Evolutionary conservation across 2,888 invertebrate species (phyloP).

Genomic region (Toxonevra muliebris): DNA sequence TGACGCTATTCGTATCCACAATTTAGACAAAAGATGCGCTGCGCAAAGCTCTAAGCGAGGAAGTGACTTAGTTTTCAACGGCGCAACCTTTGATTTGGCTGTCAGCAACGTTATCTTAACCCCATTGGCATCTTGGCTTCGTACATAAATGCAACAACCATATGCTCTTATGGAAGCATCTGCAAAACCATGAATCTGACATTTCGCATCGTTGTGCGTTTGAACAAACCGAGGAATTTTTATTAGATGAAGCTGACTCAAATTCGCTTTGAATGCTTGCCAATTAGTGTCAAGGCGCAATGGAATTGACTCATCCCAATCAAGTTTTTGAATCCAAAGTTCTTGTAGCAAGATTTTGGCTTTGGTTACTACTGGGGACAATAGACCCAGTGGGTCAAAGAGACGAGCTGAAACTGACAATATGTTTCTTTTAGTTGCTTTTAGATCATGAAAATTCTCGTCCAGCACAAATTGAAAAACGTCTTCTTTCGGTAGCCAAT

Average conservation of each 20-base stretch:
- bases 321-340: conserved; percentile 22
- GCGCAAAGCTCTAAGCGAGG: conserved; percentile 32
- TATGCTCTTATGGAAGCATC: conserved; percentile 22
- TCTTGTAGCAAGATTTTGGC: conserved; percentile 27
- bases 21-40: no score
- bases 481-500: conserved; percentile 25
- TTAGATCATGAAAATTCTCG: conserved; percentile 23
- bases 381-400: conserved; percentile 27
- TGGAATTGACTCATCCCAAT: conserved; percentile 21
- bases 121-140: no score
- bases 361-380: conserved; percentile 17
- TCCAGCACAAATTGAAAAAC: conserved; percentile 31
- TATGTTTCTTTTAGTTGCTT: conserved; percentile 28
- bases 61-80: conserved; percentile 29
- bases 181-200: conserved; percentile 9
- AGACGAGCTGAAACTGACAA: conserved; percentile 26
- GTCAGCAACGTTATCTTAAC: conserved; percentile 19
- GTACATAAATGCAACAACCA: conserved; percentile 14
- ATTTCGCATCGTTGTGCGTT: not conserved
- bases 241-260: conserved; percentile 2
- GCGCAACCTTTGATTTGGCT: conserved; percentile 34
- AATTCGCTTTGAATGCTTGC: not conserved
- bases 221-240: conserved; percentile 13
- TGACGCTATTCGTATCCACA: no score
- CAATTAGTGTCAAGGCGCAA: conserved; percentile 8